Evolutionary conservation across 2,888 invertebrate genomes (phyloP).

Genomic region (Zele albiditarsus): DNA sequence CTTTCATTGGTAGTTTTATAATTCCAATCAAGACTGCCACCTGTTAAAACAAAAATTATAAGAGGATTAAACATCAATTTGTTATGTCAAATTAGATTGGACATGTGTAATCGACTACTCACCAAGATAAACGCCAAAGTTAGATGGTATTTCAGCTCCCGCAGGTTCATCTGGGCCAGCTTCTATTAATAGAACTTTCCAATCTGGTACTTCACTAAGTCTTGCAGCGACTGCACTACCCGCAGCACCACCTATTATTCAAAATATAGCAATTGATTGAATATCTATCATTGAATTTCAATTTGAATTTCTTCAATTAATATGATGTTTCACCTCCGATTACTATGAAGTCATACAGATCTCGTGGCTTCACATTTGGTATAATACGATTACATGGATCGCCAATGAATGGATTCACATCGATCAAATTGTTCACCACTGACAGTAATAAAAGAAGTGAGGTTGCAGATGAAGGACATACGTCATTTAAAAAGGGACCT

Average conservation of each 20-base stretch:
- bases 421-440: conserved; percentile 54
- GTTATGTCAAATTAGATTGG: neutral
- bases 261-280: conserved; percentile 6
- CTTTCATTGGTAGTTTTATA: conserved; percentile 79
- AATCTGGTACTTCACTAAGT: conserved; percentile 77
- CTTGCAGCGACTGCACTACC: conserved; percentile 79
- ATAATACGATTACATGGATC: conserved; percentile 75
- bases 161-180: conserved; percentile 82
- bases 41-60: conserved; percentile 47
- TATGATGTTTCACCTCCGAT: conserved; percentile 73
- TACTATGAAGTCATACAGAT: conserved; percentile 79
- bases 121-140: conserved; percentile 59
- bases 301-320: neutral
- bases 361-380: conserved; percentile 69
- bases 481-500: conserved; percentile 55
- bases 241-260: conserved; percentile 75
- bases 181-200: conserved; percentile 80
- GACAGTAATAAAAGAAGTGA: conserved; percentile 47
- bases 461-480: conserved; percentile 50
- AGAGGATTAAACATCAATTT: neutral
- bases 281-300: neutral
- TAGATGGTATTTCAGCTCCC: conserved; percentile 71
- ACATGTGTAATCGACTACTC: conserved; percentile 36
- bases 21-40: conserved; percentile 78
- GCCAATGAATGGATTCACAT: conserved; percentile 51